phyloP scores from a whole-genome alignment of 2,888 invertebrate genomes.

The Penaeus monodon region DNA sequence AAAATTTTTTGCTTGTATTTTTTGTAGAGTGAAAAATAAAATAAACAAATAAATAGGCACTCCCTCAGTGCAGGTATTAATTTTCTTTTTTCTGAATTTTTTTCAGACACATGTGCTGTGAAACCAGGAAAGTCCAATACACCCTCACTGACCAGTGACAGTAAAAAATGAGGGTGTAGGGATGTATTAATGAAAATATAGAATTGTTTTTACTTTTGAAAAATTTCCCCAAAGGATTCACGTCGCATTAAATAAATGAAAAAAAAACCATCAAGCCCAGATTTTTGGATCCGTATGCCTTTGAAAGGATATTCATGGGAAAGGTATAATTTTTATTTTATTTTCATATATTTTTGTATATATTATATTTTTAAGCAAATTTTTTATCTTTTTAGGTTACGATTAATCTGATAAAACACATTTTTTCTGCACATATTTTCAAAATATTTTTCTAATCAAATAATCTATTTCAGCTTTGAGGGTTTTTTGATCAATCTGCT shows the following conservation, averaged over 20 bases:
- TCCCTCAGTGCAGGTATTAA: not conserved
- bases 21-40: not conserved
- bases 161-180: constrained; percentile 78
- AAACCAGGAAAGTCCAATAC: constrained; percentile 80
- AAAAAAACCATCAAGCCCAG: constrained; percentile 76
- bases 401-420: not conserved
- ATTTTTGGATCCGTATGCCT: constrained; percentile 70
- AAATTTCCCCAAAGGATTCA: constrained; percentile 82
- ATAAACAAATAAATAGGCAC: not conserved
- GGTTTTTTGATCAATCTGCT: constrained; percentile 74
- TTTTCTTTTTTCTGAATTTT: constrained; percentile 46
- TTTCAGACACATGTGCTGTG: constrained; percentile 79
- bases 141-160: constrained; percentile 77
- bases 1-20: not conserved
- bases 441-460: not conserved
- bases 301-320: constrained; percentile 42
- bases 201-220: constrained; percentile 73
- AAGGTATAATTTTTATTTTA: constrained; percentile 18
- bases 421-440: not conserved
- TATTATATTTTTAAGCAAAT: too few species aligned
- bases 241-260: constrained; percentile 90
- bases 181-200: constrained; percentile 80
- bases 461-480: constrained; percentile 71
- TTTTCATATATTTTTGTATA: too few species aligned
- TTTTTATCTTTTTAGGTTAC: not conserved